phyloP scores from a whole-genome alignment of 2,113 vertebrate species.

The Myanophis thanlyinensis region DNA sequence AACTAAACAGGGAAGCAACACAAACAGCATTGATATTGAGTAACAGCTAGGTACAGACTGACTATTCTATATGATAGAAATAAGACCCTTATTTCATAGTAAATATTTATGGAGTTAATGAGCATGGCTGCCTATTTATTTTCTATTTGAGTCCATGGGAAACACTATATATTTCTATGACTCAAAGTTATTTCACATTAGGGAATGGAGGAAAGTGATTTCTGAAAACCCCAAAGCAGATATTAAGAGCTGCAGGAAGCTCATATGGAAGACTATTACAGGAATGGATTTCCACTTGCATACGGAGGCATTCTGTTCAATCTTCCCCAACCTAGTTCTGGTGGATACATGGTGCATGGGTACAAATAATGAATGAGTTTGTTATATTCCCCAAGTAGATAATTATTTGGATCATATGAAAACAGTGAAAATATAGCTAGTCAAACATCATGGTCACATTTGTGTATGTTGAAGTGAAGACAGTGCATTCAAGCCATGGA shows the following conservation, averaged over 20 bases:
- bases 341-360: neutral
- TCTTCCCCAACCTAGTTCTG: neutral
- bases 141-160: neutral
- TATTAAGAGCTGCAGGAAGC: neutral
- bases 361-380: neutral
- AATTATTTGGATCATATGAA: neutral
- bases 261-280: neutral
- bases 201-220: neutral
- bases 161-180: neutral
- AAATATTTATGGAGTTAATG: neutral
- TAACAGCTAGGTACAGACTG: neutral
- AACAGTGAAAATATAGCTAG: neutral
- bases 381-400: neutral
- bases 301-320: neutral
- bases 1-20: neutral
- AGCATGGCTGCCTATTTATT: neutral
- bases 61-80: neutral
- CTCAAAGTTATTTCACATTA: neutral
- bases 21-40: neutral
- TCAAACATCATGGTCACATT: neutral
- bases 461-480: neutral
- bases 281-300: neutral
- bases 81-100: neutral
- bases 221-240: neutral
- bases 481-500: neutral